A percentile compares a stretch with the other conserved stretches of the same genome.
These are phyloP conservation scores for Glareola pratincola DNA, from an alignment of 2,113 vertebrate genomes.

Conservation along the genomic window DNA sequence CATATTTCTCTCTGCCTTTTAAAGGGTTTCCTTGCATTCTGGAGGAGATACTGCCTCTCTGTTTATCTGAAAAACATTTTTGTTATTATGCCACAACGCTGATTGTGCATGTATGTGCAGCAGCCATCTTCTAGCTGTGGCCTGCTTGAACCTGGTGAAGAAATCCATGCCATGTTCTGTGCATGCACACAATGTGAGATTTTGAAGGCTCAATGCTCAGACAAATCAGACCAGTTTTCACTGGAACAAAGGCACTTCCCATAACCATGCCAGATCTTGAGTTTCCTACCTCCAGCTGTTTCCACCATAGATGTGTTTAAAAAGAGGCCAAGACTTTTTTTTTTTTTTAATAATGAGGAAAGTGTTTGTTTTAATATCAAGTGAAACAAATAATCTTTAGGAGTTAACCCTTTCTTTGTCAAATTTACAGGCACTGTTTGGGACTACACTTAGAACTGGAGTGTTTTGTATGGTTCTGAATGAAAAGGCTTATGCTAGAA, in stretches of 20 bases:
- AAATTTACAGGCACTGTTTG: not conserved
- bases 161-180: not conserved
- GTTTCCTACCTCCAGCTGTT: constrained; percentile 63
- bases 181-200: constrained; percentile 19
- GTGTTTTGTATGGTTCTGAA: constrained; percentile 3
- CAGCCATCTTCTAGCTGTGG: not conserved
- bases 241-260: constrained; percentile 66
- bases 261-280: constrained; percentile 59
- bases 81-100: not conserved
- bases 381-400: constrained; percentile 15
- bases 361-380: constrained; percentile 58
- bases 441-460: not conserved
- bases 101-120: not conserved
- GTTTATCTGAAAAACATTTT: not conserved
- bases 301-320: constrained; percentile 60
- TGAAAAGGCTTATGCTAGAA: constrained; percentile 16
- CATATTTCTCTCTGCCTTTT: not conserved
- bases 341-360: constrained; percentile 6
- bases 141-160: not conserved
- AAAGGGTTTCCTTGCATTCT: not conserved
- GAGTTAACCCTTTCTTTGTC: constrained; percentile 18
- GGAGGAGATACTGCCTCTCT: not conserved
- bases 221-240: constrained; percentile 44
- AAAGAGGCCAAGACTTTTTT: constrained; percentile 34
- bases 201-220: constrained; percentile 11